Base-by-base conservation (phyloP, 2,888 invertebrate species). In the Zootermopsis nevadensis region DNA sequence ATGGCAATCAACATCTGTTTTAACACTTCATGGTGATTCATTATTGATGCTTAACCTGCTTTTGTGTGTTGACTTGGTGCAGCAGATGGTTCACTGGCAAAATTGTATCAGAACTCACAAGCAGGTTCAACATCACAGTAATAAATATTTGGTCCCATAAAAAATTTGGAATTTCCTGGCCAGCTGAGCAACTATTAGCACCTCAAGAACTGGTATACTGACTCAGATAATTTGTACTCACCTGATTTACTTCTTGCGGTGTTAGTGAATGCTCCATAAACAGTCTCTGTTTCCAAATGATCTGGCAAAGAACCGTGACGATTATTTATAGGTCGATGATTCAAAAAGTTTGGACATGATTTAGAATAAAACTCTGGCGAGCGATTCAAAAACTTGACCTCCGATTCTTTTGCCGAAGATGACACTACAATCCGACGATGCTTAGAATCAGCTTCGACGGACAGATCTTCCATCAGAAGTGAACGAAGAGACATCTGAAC, bases 391-490 rank as follows among this genome's bases (percentile, higher is more conserved):
- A 82, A 79, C 15, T 76, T 82, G 15, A 81, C 74, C 4, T 82
- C 82, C 12, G 79, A 35, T 80, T 82, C 83, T n/a, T 84, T 83
- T 12, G 84, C 81, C 66, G 86, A 90, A 88, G 90, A 93, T 0
- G 96, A 97, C 85, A 95, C 93, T 89, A 98, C 95, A 92, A 98
- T 94, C 88, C 94, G 93, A 55, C 97, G 93, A 89, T 97, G 95
- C 86, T 94, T 94, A 0, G 96, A 95, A 72, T 94, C 94, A 31
- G 93, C 92, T 2, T 94, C 93, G 87, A 95, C 94, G 12, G 96
- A 92, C 6, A 98, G 91, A 90, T 98, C 98, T 89, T 98, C 98
- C 95, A 98, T 96, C 6, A 95, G 92, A 33, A 98, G 92, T 0
- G 98, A 96, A 86, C 96, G 93, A 12, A 98, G 90, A 0, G 96